Evolutionary conservation across 2,113 vertebrate genomes (phyloP).

Genomic region (Edolisoma coerulescens): DNA sequence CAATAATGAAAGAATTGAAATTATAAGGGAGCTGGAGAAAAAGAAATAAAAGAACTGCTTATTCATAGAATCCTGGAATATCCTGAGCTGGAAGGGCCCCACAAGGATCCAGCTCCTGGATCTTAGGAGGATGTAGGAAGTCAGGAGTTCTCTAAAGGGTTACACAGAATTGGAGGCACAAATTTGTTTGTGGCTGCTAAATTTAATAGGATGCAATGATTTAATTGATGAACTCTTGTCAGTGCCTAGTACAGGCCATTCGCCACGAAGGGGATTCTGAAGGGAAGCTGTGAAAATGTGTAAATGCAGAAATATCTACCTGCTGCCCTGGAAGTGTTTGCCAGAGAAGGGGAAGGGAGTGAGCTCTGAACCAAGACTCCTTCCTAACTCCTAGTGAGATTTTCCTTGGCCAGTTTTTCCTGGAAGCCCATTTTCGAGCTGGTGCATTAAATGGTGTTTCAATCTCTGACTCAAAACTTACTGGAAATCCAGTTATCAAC

Average conservation of each 20-base stretch:
- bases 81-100: neutral
- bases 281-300: neutral
- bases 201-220: neutral
- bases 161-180: neutral
- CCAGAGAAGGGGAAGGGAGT: neutral
- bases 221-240: neutral
- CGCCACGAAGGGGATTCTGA: neutral
- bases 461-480: constrained; percentile 31
- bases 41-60: neutral
- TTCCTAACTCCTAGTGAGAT: neutral
- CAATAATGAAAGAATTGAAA: neutral
- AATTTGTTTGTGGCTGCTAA: neutral
- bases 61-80: neutral
- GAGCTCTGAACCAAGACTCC: neutral
- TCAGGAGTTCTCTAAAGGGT: neutral
- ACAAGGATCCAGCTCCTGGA: neutral
- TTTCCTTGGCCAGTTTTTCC: neutral
- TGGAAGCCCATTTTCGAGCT: constrained; percentile 2
- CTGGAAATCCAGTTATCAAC: constrained; percentile 52
- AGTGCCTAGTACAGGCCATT: neutral
- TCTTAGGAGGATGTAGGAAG: fast-evolving
- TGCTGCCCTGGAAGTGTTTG: neutral
- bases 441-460: neutral
- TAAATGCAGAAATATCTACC: neutral
- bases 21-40: neutral